phyloP scores from a whole-genome alignment of 1,140 invertebrate species.

The Brachionus plicatilis region DNA sequence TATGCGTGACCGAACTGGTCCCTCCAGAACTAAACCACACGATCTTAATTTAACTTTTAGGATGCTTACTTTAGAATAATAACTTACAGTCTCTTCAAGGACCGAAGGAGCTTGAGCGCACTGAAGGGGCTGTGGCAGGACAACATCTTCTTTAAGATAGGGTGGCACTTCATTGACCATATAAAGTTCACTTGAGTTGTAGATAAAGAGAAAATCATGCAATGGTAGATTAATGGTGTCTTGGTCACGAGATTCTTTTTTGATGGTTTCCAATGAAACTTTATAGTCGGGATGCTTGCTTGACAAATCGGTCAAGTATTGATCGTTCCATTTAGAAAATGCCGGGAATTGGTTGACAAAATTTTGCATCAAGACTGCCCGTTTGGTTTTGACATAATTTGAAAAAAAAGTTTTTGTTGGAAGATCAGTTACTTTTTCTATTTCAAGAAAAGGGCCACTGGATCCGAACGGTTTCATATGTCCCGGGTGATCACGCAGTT shows the following conservation, averaged over 20 bases:
- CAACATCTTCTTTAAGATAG: constrained; percentile 46
- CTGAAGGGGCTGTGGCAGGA: neutral
- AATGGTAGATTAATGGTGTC: constrained; percentile 45
- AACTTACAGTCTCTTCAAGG: constrained; percentile 21
- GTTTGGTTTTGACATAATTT: constrained; percentile 45
- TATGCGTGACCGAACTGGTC: constrained; percentile 54
- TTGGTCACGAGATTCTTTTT: constrained; percentile 50
- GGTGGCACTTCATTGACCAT: constrained; percentile 50
- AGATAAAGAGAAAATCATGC: constrained; percentile 48
- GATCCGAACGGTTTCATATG: constrained; percentile 48
- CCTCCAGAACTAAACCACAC: constrained; percentile 56
- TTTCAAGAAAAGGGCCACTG: constrained; percentile 42
- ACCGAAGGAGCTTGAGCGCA: neutral
- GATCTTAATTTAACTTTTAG: neutral
- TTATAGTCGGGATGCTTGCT: constrained; percentile 42
- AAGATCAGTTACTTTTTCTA: constrained; percentile 46
- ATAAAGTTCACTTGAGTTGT: constrained; percentile 49
- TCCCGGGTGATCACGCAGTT: constrained; percentile 40
- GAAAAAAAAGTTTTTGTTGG: constrained; percentile 46
- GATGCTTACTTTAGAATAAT: neutral
- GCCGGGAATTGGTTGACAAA: constrained; percentile 47
- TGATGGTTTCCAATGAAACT: constrained; percentile 48
- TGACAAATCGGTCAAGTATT: constrained; percentile 47
- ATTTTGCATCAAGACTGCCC: constrained; percentile 47
- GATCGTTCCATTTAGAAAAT: constrained; percentile 48